A percentile compares a stretch with the other conserved stretches of the same genome.
phyloP scores from a whole-genome alignment of 2,888 invertebrate genomes.

The Drosophila tripunctata region DNA sequence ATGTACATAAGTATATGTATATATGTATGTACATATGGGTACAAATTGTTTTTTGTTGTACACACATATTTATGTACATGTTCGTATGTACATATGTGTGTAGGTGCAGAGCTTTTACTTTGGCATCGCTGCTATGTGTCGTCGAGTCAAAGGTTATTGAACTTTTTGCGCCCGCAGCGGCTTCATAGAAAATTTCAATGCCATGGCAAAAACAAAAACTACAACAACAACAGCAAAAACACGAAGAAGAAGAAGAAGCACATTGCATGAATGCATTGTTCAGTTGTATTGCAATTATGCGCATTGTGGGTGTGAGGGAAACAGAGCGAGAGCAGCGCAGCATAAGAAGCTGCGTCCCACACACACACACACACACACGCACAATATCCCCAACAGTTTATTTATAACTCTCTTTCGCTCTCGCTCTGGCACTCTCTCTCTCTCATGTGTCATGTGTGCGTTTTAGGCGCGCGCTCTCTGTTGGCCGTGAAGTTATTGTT shows the following conservation, averaged over 20 bases:
- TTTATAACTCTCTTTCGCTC: conserved; percentile 58
- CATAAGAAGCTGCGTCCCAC: conserved; percentile 56
- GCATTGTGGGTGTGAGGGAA: conserved; percentile 51
- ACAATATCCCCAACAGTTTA: conserved; percentile 48
- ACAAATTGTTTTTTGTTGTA: conserved; percentile 6
- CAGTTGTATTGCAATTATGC: conserved; percentile 62
- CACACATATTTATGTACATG: neutral
- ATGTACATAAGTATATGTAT: neutral
- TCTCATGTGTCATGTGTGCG: conserved; percentile 52
- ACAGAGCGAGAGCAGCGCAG: conserved; percentile 39
- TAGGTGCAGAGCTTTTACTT: conserved; percentile 58
- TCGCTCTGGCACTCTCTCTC: conserved; percentile 30
- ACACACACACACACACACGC: conserved; percentile 28
- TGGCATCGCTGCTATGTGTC: conserved; percentile 26
- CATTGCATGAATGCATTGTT: too few relatives aligned
- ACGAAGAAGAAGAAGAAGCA: too few relatives aligned
- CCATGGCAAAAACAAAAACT: conserved; percentile 65
- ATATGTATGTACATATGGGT: neutral
- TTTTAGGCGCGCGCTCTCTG: conserved; percentile 59
- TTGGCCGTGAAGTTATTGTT: conserved; percentile 71
- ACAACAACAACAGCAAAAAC: conserved; percentile 15
- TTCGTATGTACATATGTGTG: too few relatives aligned
- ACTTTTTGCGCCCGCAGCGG: conserved; percentile 70
- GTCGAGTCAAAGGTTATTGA: conserved; percentile 81
- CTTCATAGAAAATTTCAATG: conserved; percentile 81